Evolutionary conservation across 1,140 invertebrate genomes (phyloP), one percentile per base, ranked within the genome.

Genomic region (Sycophila sp.): DNA sequence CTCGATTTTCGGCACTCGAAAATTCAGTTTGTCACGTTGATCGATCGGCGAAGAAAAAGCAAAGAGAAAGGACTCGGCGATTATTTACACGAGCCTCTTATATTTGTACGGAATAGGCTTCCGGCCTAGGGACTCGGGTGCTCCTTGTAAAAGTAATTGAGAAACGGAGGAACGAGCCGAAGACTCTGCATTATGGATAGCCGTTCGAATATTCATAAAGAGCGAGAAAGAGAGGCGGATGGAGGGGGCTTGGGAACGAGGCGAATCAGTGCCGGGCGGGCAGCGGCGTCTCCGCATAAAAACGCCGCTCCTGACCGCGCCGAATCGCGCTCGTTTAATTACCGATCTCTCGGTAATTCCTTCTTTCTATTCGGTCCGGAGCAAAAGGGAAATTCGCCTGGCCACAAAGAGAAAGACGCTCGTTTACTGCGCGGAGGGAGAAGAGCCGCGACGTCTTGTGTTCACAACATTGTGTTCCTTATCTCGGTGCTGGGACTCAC

Each of bases 381-480:
- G 26, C 38, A 59, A 72, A 73, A 76, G 68, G 72, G 71, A 72
- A 74, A 70, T 77, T 69, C 59, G 65, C 65, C 40, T 30, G 38
- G 19, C 32, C 73, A 73, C 72, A 75, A 77, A 77, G 71, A 60
- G 22, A 42, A 74, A 76, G 69, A 38, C 69, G 64, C 51, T 79
- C 75, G 69, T 77, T 75, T 76, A 49, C 71, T 65, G 24, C 15
- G 8, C 4, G 40, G 28, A 55, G 51, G 49, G 49, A 15, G 11
- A 0, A 30, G 49, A 30, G 49, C 13, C 15, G 26, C n/a, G n/a
- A n/a, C n/a, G 22, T 53, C 49, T 26, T 53, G 49, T 26, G 49
- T 13, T 26, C 19, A 30, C 6, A 83, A 82, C 80, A 83, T 79
- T 78, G 76, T 82, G 76, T 78, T 83, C 78, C 81, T 84, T 81